Conservation (phyloP, 2,888 invertebrate species). For the Lithophane socia region DNA sequence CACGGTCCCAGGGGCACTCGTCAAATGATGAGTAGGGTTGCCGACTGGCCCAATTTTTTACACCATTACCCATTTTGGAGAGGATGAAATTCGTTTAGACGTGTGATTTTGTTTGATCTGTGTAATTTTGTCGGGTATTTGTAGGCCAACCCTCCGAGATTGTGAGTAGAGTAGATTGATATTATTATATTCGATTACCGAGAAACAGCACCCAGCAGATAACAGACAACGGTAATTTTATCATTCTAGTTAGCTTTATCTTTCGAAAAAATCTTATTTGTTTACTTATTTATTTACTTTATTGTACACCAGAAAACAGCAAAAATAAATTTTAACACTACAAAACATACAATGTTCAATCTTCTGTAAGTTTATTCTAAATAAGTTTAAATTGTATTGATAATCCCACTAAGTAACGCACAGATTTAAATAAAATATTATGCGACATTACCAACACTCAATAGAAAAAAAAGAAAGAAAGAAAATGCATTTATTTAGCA, state of each 20-base stretch:
- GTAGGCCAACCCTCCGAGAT: conserved; percentile 6
- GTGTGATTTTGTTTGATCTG: conserved; percentile 40
- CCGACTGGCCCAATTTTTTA: conserved; percentile 62
- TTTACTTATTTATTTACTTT: too few relatives aligned
- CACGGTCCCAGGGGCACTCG: conserved; percentile 55
- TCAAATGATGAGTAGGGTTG: conserved; percentile 63
- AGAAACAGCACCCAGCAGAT: background rate
- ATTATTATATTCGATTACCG: background rate
- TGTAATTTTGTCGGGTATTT: conserved; percentile 38
- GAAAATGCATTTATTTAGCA: too few relatives aligned
- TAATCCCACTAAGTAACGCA: background rate
- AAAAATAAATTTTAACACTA: too few relatives aligned
- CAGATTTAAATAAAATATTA: background rate
- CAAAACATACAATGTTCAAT: too few relatives aligned
- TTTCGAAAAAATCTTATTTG: background rate
- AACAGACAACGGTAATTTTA: background rate
- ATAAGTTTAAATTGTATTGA: background rate
- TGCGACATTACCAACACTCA: background rate
- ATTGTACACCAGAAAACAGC: too few relatives aligned
- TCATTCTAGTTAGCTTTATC: background rate
- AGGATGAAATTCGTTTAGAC: conserved; percentile 54
- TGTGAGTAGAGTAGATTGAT: conserved; percentile 11
- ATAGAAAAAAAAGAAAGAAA: too few relatives aligned
- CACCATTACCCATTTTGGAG: conserved; percentile 51
- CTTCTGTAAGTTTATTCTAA: background rate